Conservation (phyloP, 2,888 invertebrate species). For the Platerodrilus igneus region DNA sequence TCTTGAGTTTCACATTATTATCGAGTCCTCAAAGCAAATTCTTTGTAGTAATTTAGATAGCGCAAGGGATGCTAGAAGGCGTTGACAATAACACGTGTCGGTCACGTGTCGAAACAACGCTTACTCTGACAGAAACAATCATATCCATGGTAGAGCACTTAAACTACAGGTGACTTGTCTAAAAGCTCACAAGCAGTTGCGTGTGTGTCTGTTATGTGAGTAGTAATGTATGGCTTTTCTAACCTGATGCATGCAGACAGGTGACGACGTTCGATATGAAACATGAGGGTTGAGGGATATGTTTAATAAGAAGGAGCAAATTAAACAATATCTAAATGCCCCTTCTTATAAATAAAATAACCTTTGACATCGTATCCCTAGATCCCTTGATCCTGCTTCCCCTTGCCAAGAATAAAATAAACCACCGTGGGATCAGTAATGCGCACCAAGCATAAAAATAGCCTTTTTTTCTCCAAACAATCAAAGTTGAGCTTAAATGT, state of each 20-base stretch:
- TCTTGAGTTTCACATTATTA: background rate
- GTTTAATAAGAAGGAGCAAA: too few relatives aligned
- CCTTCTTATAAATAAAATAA: conserved; percentile 19
- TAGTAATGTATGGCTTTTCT: too few relatives aligned
- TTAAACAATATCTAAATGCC: conserved; percentile 7
- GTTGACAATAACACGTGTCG: conserved; percentile 30
- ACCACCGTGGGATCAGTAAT: conserved; percentile 32
- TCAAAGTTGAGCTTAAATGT: conserved; percentile 38
- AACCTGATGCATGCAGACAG: too few relatives aligned
- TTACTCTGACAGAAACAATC: conserved; percentile 26
- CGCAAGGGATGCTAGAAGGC: conserved; percentile 22
- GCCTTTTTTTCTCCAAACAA: conserved; percentile 41
- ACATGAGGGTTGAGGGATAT: too few relatives aligned
- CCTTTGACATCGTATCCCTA: conserved; percentile 17
- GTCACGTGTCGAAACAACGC: conserved; percentile 30
- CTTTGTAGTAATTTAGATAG: conserved; percentile 11
- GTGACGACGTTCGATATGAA: too few relatives aligned
- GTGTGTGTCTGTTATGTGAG: too few relatives aligned
- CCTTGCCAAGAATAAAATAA: conserved; percentile 27
- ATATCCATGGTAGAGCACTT: conserved; percentile 19
- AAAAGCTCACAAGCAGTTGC: too few relatives aligned
- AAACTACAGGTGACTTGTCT: conserved; percentile 24
- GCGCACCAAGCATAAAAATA: conserved; percentile 43
- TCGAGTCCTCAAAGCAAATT: conserved; percentile 16
- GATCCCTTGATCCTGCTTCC: conserved; percentile 22